These are phyloP conservation scores for Echiichthys vipera DNA, from an alignment of 2,797 vertebrate species.

Conservation along the genomic window DNA sequence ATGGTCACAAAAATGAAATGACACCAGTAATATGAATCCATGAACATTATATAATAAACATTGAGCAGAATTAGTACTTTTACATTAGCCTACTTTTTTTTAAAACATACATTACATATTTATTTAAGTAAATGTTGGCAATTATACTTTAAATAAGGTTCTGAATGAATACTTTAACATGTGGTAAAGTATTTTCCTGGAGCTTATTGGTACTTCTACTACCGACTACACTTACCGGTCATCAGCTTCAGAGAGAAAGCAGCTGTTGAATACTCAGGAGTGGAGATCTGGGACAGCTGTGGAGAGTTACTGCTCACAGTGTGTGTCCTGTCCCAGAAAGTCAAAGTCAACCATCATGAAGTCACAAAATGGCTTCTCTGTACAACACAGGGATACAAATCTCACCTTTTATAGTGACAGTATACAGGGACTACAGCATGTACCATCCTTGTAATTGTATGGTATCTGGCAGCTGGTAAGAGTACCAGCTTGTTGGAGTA, in stretches of 20 bases:
- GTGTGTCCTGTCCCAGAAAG: conserved; percentile 42
- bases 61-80: no score
- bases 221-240: conserved; percentile 48
- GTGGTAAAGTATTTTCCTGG: no score
- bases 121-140: no score
- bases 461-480: conserved; percentile 15
- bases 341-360: neutral
- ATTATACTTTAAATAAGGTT: no score
- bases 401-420: conserved; percentile 65
- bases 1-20: no score
- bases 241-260: conserved; percentile 61
- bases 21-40: no score
- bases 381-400: neutral
- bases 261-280: neutral
- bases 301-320: conserved; percentile 43
- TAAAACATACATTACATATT: no score
- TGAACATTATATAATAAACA: no score
- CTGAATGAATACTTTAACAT: no score
- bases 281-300: neutral
- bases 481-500: conserved; percentile 64
- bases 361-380: neutral
- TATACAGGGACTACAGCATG: conserved; percentile 52
- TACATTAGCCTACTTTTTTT: no score
- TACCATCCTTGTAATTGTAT: conserved; percentile 36
- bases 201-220: no score